These are phyloP conservation scores for Eilema sororculum DNA, from an alignment of 2,888 invertebrate species.

Conservation along the genomic window DNA sequence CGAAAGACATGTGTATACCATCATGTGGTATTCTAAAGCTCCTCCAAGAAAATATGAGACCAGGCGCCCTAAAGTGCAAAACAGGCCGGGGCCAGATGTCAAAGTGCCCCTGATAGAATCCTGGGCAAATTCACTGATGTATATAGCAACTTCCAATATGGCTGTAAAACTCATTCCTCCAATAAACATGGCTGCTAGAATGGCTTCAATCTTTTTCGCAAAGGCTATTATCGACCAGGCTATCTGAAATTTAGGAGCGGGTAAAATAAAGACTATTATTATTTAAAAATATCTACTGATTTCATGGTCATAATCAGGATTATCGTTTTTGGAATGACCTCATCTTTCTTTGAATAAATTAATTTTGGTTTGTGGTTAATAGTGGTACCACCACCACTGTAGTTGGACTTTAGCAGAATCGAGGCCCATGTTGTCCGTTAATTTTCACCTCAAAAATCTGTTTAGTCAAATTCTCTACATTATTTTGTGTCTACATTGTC, in stretches of 20 bases:
- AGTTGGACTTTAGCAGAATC: too few relatives aligned
- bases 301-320: too few relatives aligned
- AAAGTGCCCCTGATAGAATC: constrained; percentile 72
- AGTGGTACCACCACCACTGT: too few relatives aligned
- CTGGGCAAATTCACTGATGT: constrained; percentile 70
- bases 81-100: constrained; percentile 66
- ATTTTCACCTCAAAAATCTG: too few relatives aligned
- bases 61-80: constrained; percentile 60
- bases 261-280: too few relatives aligned
- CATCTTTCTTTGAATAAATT: too few relatives aligned
- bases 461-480: too few relatives aligned
- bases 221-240: constrained; percentile 65
- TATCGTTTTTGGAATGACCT: too few relatives aligned
- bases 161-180: constrained; percentile 65
- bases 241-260: constrained; percentile 54
- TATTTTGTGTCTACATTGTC: too few relatives aligned
- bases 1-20: constrained; percentile 63
- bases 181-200: constrained; percentile 64
- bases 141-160: constrained; percentile 65
- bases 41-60: constrained; percentile 71
- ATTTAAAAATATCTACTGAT: too few relatives aligned
- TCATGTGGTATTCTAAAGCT: constrained; percentile 59
- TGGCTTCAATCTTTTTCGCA: constrained; percentile 61
- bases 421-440: too few relatives aligned
- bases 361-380: too few relatives aligned